Evolutionary conservation across 53 echinoderm and acorn worm genomes (phyloP), one percentile per base, ranked within the genome.

Genomic region (Echinarachnius parma): DNA sequence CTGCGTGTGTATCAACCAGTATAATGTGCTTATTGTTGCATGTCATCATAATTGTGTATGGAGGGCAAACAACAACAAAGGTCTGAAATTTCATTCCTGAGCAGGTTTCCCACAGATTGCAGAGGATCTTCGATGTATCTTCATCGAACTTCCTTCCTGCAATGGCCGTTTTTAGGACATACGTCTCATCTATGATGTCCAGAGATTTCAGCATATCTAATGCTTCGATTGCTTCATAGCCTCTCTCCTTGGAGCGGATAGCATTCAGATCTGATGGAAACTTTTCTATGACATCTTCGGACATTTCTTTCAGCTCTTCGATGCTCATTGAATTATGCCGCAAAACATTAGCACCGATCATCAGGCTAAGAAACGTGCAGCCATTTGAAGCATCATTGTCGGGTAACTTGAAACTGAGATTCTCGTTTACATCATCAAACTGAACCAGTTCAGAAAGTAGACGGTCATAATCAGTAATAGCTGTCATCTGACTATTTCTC

Each of bases 341-440:
- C 32, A 28, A 31, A 31, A 31, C 29, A 10, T 15, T 19, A 21
- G 21, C 20, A 21, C 62, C 62, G 13, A 62, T 62, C 62, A 62
- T 62, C 20, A 62, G 21, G 21, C 62, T 31, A 1, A 62, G 34
- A 21, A 62, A 62, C 2, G 62, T 62, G 36, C 62, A 62, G 10
- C 32, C 62, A 34, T 62, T 62, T 31, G 62, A 16, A 13, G 62
- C 62, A 62, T 62, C 62, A 1, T 62, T 62, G 3, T 62, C 62
- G 21, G 62, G 37, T 13, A 62, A 21, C 18, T 62, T 62, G 1
- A 62, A 62, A 21, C 62, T 34, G 19, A 32, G 35, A 20, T 62
- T 34, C 13, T 13, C 62, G 5, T 20, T 24, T 5, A 4, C 5
- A 5, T 8, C 5, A 52, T 52, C 53, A 45, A 45, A 45, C 46